Conservation (phyloP, 2,888 invertebrate genomes). For the Andrena chrysosceles region DNA sequence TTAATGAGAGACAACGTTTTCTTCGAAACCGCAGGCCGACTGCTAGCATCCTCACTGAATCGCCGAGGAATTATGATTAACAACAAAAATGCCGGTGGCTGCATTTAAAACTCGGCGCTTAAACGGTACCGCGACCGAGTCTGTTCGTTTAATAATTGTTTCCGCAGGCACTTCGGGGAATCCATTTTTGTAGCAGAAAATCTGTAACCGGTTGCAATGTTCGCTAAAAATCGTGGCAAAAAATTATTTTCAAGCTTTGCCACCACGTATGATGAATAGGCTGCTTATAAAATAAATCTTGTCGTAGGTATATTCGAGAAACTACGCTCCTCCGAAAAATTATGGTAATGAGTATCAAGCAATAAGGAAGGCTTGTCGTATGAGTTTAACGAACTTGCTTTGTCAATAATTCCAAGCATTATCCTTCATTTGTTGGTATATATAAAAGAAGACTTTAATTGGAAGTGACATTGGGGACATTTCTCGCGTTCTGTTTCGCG, state of each 20-base stretch:
- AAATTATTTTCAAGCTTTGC: not conserved
- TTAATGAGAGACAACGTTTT: slow-evolving; percentile 52
- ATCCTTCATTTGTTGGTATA: too few relatives aligned
- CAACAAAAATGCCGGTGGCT: slow-evolving; percentile 40
- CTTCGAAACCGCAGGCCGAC: slow-evolving; percentile 51
- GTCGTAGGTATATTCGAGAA: not conserved
- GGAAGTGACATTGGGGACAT: slow-evolving; percentile 6
- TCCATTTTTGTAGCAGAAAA: slow-evolving; percentile 18
- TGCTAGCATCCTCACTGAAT: slow-evolving; percentile 49
- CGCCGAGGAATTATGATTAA: slow-evolving; percentile 38
- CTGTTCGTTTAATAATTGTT: slow-evolving; percentile 41
- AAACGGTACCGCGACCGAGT: slow-evolving; percentile 49
- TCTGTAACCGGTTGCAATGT: slow-evolving; percentile 13
- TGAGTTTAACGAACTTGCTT: not conserved
- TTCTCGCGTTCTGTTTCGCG: slow-evolving; percentile 56
- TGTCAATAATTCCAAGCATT: too few relatives aligned
- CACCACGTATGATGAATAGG: not conserved
- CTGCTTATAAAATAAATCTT: not conserved
- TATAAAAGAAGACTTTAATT: slow-evolving; percentile 13
- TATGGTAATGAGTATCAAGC: not conserved
- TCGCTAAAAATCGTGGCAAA: not conserved
- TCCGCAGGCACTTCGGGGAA: slow-evolving; percentile 10
- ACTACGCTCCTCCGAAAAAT: not conserved
- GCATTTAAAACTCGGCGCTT: slow-evolving; percentile 34
- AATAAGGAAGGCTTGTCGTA: not conserved